phyloP scores from a whole-genome alignment of 2,113 vertebrate genomes.

The Apaloderma vittatum region DNA sequence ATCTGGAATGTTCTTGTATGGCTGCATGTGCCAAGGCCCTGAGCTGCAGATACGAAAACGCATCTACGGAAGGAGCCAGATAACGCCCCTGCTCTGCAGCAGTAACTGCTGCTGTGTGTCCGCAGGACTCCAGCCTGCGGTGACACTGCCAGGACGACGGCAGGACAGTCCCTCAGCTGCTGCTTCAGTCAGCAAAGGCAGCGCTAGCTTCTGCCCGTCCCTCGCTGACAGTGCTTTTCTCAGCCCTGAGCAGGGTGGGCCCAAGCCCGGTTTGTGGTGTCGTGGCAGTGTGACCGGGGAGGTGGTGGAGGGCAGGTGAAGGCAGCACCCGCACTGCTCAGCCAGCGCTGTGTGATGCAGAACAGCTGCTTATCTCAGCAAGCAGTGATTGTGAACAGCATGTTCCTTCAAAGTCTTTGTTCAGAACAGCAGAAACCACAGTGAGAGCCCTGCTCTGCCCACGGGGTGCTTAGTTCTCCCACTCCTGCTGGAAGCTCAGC shows the following conservation, averaged over 20 bases:
- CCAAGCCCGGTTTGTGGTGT: not conserved
- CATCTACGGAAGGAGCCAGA: fast-evolving
- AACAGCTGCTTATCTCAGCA: fast-evolving
- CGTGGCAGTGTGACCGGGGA: too few relatives aligned
- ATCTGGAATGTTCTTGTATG: fast-evolving
- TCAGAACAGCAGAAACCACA: fast-evolving
- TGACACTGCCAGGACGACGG: fast-evolving
- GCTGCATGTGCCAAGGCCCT: fast-evolving
- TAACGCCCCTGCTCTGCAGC: not conserved
- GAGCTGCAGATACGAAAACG: fast-evolving
- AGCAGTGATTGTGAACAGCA: fast-evolving
- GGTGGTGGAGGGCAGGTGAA: not conserved
- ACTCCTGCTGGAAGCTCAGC: not conserved
- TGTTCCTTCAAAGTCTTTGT: fast-evolving
- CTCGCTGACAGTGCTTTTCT: too few relatives aligned
- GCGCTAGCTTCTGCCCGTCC: fast-evolving
- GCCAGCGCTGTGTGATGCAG: fast-evolving
- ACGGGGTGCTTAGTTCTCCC: fast-evolving
- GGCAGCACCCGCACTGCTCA: fast-evolving
- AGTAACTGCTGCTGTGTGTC: fast-evolving
- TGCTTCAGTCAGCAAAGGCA: not conserved
- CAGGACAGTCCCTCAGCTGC: not conserved
- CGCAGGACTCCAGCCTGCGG: not conserved
- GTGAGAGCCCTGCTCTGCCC: fast-evolving
- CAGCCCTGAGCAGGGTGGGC: too few relatives aligned